These are phyloP conservation scores for Tachypleus tridentatus DNA, from an alignment of 1,140 invertebrate species.

Conservation along the genomic window DNA sequence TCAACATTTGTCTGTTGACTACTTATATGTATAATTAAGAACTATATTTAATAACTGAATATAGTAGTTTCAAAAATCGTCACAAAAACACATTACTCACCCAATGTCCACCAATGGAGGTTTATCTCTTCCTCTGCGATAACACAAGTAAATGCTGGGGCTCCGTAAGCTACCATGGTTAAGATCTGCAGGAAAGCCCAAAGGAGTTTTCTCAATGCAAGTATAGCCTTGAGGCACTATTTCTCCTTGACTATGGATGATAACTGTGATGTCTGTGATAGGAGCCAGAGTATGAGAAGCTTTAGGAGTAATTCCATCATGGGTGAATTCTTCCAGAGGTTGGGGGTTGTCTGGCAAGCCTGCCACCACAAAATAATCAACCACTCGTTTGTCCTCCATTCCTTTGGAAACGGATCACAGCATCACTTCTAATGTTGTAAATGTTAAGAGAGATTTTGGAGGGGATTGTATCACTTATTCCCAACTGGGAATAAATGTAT, in stretches of 20 bases:
- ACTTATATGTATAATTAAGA: too few species aligned
- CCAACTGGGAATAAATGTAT: not conserved
- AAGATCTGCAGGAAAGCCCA: constrained; percentile 75
- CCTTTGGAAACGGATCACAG: not conserved
- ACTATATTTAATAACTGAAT: too few species aligned
- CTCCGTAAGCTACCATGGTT: constrained; percentile 93
- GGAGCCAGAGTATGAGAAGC: constrained; percentile 58
- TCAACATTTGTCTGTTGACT: too few species aligned
- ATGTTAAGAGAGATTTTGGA: not conserved
- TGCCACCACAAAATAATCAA: constrained; percentile 93
- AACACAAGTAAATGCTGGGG: constrained; percentile 86
- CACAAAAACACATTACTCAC: constrained; percentile 40
- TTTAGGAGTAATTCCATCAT: constrained; percentile 64
- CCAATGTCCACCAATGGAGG: constrained; percentile 95
- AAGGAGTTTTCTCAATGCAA: constrained; percentile 72
- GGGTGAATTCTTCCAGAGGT: constrained; percentile 64
- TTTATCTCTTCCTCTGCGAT: constrained; percentile 77
- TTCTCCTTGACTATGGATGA: constrained; percentile 81
- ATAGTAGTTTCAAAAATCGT: too few species aligned
- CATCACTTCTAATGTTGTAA: not conserved
- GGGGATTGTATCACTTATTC: not conserved
- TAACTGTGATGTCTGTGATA: constrained; percentile 86
- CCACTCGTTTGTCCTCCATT: constrained; percentile 40
- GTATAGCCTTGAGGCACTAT: constrained; percentile 63
- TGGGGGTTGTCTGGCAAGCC: constrained; percentile 71